Percentiles rank a stretch among this genome's conserved stretches.
phyloP scores from a whole-genome alignment of 2,888 invertebrate genomes.

The Podotricha telesiphe region DNA sequence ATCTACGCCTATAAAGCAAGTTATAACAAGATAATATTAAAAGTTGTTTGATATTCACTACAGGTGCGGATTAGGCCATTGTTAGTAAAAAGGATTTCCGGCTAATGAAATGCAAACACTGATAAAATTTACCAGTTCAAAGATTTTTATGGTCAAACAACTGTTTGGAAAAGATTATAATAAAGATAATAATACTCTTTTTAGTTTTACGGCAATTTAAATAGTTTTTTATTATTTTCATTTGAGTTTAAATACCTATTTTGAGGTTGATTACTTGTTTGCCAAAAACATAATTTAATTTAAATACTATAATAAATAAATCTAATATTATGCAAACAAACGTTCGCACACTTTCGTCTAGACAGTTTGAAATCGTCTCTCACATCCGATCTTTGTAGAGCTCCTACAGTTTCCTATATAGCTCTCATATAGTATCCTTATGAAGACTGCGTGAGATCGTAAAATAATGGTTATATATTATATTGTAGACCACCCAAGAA shows the following conservation, averaged over 20 bases:
- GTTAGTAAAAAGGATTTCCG: slow-evolving; percentile 35
- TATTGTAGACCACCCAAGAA: slow-evolving; percentile 73
- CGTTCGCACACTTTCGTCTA: slow-evolving; percentile 79
- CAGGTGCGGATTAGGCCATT: slow-evolving; percentile 22
- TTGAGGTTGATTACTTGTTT: slow-evolving; percentile 34
- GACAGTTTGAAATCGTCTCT: slow-evolving; percentile 68
- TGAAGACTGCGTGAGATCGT: slow-evolving; percentile 53
- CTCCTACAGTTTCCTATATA: slow-evolving; percentile 35
- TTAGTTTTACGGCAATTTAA: not conserved
- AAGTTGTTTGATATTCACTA: slow-evolving; percentile 10
- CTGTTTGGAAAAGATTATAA: slow-evolving; percentile 14
- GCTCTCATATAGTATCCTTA: slow-evolving; percentile 35
- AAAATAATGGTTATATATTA: slow-evolving; percentile 58
- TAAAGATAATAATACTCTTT: slow-evolving; percentile 2
- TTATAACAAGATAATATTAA: slow-evolving; percentile 1
- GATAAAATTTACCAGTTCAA: slow-evolving; percentile 31
- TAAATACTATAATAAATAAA: slow-evolving; percentile 67
- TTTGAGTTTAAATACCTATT: no score
- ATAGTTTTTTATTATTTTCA: not conserved
- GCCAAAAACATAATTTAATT: slow-evolving; percentile 65
- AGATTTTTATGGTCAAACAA: slow-evolving; percentile 24
- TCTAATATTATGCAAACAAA: slow-evolving; percentile 73
- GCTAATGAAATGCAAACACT: slow-evolving; percentile 29
- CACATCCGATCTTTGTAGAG: slow-evolving; percentile 29
- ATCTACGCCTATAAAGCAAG: not conserved